A percentile compares a stretch with the other conserved stretches of the same genome.
Conservation (phyloP, 2,113 vertebrate genomes). For the Pelvicachromis taeniatus region DNA sequence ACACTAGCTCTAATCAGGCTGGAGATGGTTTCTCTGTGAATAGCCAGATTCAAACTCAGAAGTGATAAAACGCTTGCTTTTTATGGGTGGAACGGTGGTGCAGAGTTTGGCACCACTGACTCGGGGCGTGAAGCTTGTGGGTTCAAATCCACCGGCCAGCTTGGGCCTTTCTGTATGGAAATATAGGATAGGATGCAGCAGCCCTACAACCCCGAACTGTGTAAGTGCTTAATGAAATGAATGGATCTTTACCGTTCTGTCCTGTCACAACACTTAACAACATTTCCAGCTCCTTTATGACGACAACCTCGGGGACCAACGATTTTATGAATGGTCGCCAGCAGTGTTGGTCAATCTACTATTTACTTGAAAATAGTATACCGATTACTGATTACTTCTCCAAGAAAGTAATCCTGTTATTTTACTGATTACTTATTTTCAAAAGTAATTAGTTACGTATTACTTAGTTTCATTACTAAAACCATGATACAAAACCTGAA, state of each 20-base stretch:
- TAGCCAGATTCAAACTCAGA: not conserved
- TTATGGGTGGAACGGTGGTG: not conserved
- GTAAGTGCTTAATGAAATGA: not conserved
- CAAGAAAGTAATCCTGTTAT: too few species aligned
- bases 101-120: not conserved
- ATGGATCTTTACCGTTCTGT: not conserved
- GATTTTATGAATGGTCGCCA: not conserved
- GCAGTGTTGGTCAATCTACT: too few species aligned
- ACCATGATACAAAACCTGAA: too few species aligned
- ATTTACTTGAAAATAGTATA: too few species aligned
- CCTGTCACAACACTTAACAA: not conserved
- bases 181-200: not conserved
- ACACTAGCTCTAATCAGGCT: not conserved
- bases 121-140: not conserved
- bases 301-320: not conserved
- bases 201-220: not conserved
- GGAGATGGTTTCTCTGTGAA: not conserved
- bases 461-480: too few species aligned
- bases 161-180: not conserved
- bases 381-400: too few species aligned
- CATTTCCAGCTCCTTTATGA: not conserved
- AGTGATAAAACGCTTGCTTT: not conserved
- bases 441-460: too few species aligned
- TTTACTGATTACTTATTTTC: too few species aligned
- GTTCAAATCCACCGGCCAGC: not conserved